Conservation (phyloP, 2,888 invertebrate genomes). For the Macaria notata region DNA sequence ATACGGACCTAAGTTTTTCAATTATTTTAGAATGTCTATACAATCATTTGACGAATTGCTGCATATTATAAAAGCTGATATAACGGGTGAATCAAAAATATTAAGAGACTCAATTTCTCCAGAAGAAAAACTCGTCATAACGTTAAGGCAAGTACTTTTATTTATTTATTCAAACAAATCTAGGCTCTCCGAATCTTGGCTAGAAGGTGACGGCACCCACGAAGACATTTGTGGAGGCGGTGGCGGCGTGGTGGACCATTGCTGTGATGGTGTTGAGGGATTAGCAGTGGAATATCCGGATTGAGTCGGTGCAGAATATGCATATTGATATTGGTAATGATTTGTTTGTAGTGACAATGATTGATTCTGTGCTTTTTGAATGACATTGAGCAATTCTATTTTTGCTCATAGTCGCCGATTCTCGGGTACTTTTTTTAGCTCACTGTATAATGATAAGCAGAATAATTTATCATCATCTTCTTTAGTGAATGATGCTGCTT, state of each 20-base stretch:
- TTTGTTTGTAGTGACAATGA: background rate
- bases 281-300: background rate
- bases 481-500: conserved; percentile 6
- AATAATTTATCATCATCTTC: conserved; percentile 15
- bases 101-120: conserved; percentile 34
- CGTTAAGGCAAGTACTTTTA: conserved; percentile 7
- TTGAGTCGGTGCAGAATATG: background rate
- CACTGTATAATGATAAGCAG: conserved; percentile 11
- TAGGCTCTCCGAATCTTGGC: background rate
- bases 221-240: background rate
- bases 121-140: conserved; percentile 38
- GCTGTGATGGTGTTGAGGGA: background rate
- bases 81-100: conserved; percentile 21
- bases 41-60: conserved; percentile 19
- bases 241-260: background rate
- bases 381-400: conserved; percentile 1
- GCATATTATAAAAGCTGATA: conserved; percentile 2
- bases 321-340: background rate
- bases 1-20: conserved; percentile 22
- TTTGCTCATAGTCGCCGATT: conserved; percentile 1
- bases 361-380: background rate
- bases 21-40: conserved; percentile 20
- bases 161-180: background rate
- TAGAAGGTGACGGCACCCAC: background rate
- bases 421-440: conserved; percentile 5